These are phyloP conservation scores for Parambassis ranga DNA, from an alignment of 2,797 vertebrate genomes.

Conservation along the genomic window DNA sequence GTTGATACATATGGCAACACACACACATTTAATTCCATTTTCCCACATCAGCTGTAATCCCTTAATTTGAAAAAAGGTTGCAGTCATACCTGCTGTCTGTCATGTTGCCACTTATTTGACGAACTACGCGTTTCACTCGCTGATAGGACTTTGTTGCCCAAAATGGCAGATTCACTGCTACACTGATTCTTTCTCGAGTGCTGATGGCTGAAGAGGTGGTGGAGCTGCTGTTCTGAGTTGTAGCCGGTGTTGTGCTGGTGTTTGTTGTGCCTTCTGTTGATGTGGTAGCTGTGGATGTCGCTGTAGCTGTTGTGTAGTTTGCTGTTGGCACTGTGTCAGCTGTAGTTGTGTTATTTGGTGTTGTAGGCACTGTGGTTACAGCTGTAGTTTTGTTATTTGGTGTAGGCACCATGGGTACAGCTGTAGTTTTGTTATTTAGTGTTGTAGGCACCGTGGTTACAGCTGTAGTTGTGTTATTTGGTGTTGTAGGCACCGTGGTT, in stretches of 20 bases:
- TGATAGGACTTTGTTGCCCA: no score
- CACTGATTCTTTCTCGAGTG: no score
- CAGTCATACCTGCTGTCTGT: slow-evolving; percentile 34
- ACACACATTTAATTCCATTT: background rate
- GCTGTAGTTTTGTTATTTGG: background rate
- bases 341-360: background rate
- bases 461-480: background rate
- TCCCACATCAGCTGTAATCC: background rate
- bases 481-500: no score
- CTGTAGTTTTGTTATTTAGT: background rate
- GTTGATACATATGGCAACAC: no score
- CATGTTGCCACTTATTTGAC: accelerated
- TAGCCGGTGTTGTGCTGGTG: background rate
- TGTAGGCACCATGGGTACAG: background rate
- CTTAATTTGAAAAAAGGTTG: background rate
- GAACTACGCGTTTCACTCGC: accelerated
- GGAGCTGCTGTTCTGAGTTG: background rate
- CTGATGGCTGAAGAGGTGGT: background rate
- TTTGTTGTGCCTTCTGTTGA: background rate
- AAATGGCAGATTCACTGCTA: no score
- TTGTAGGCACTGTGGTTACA: no score
- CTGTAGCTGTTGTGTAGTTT: background rate
- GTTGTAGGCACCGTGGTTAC: no score
- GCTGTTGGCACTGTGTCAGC: no score
- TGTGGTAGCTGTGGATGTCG: background rate